Conservation (phyloP, 2,113 vertebrate genomes). For the Menura novaehollandiae region DNA sequence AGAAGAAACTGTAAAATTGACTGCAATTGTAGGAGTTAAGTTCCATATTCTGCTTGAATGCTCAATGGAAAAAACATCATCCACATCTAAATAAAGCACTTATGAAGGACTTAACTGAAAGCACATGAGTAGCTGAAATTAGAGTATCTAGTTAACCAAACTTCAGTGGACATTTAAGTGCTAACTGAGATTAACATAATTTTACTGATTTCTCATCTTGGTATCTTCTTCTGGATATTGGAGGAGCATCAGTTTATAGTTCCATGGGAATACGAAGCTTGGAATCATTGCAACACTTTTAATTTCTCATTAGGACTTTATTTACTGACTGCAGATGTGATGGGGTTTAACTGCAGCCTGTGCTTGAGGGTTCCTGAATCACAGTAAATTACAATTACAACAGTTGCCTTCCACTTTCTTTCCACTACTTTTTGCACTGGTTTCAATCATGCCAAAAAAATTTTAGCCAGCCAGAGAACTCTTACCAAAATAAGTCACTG, state of each 20-base stretch:
- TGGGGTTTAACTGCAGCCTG: not conserved
- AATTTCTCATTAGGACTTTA: conserved; percentile 39
- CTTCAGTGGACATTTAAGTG: not conserved
- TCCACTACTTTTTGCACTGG: not conserved
- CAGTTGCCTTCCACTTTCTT: not conserved
- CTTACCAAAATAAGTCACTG: not conserved
- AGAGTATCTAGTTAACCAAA: not conserved
- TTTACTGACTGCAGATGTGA: not conserved
- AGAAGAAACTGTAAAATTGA: not conserved
- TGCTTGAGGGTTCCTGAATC: not conserved
- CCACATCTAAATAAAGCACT: not conserved
- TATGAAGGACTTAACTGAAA: not conserved
- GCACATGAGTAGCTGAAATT: not conserved
- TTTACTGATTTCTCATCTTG: not conserved
- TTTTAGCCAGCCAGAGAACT: not conserved
- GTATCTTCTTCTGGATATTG: not conserved
- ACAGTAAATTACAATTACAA: not conserved
- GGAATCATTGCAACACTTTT: not conserved
- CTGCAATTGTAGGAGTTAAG: not conserved
- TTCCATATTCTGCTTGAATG: not conserved
- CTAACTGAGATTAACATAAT: not conserved
- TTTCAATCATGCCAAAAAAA: not conserved
- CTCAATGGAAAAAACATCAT: not conserved
- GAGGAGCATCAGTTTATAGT: not conserved
- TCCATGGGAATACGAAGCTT: not conserved